Evolutionary conservation across 2,888 invertebrate species (phyloP), one percentile per base, ranked within the genome.

Genomic region (Lobophora halterata): DNA sequence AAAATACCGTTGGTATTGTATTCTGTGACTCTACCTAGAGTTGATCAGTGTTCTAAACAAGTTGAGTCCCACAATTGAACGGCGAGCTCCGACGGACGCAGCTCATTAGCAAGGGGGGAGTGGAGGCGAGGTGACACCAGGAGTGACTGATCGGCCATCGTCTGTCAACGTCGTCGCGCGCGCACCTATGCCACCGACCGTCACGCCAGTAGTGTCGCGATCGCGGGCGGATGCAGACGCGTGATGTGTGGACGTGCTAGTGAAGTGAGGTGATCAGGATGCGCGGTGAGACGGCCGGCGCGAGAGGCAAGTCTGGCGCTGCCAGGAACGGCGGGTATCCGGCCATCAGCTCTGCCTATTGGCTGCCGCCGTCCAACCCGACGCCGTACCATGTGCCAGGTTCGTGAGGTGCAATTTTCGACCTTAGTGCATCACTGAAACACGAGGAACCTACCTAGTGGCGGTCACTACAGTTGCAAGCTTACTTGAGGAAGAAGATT

Each of bases 371-470:
- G 66, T 91, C 93, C 52, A 92, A 92, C 81, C 92, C 93, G 61
- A 92, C 92, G 72, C 94, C 94, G 67, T 94, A 95, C 88, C 91
- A 94, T 78, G 90, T 94, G 80, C 95, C 95, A 94, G 95, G 95
- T 95, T 91, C 71, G 79, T 44, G 39, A 25, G 39, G 18, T 39
- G 43, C 46, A 46, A 37, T 32, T 49, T 32, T 42, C 40, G 10
- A 52, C 49, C 45, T 46, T 52, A 55, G 8, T 7, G 12, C 20
- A 30, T 24, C 43, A 37, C 32, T 37, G 43, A 37, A 33, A 33
- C 37, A 18, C 9, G 16, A 6, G n/a, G n/a, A n/a, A n/a, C n/a
- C n/a, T n/a, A n/a, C n/a, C n/a, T n/a, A n/a, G n/a, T n/a, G n/a
- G n/a, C n/a, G n/a, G n/a, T n/a, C n/a, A n/a, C n/a, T n/a, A n/a